Evolutionary conservation across 2,888 invertebrate genomes (phyloP).

Genomic region (Dryocosmus kuriphilus): DNA sequence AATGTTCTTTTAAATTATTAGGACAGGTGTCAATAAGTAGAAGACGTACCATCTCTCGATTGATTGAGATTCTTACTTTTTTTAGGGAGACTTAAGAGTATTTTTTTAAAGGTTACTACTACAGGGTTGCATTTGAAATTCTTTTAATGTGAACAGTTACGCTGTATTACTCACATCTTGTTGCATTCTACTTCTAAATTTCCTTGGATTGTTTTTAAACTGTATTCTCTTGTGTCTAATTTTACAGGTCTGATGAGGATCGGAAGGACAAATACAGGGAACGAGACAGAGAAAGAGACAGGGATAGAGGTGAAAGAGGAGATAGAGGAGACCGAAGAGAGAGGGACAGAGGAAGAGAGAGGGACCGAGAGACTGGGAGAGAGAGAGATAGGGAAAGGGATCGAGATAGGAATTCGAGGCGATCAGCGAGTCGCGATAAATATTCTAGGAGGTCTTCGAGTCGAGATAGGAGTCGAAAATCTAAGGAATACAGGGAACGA

Average conservation of each 20-base stretch:
- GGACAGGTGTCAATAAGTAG: conserved; percentile 63
- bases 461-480: conserved; percentile 71
- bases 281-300: conserved; percentile 66
- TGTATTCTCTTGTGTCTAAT: conserved; percentile 30
- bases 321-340: conserved; percentile 62
- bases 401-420: conserved; percentile 64
- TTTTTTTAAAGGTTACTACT: conserved; percentile 41
- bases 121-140: neutral
- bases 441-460: conserved; percentile 65
- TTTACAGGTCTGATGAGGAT: conserved; percentile 76
- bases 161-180: conserved; percentile 45
- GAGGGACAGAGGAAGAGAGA: conserved; percentile 61
- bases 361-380: conserved; percentile 71
- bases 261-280: conserved; percentile 72
- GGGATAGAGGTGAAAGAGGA: conserved; percentile 61
- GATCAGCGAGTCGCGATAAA: conserved; percentile 66
- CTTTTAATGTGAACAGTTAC: neutral
- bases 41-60: conserved; percentile 56
- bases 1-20: conserved; percentile 58
- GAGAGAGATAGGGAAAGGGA: conserved; percentile 70
- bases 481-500: conserved; percentile 72
- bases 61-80: conserved; percentile 57
- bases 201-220: conserved; percentile 8
- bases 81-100: conserved; percentile 49
- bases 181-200: conserved; percentile 21